Base-by-base conservation (phyloP, 2,113 vertebrate species). In the Cettia cetti region DNA sequence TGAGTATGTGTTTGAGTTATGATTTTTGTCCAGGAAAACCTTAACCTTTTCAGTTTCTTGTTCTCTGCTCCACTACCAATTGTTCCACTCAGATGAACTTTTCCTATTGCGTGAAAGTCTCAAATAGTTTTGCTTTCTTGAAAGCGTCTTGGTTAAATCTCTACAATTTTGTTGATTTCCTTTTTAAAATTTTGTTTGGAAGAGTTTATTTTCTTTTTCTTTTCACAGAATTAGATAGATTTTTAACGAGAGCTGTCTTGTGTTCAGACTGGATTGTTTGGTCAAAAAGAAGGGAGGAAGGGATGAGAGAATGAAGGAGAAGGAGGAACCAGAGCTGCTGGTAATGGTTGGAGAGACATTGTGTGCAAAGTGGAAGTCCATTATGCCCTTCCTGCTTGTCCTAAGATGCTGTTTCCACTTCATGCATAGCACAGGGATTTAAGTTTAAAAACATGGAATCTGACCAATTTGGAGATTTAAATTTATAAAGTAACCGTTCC, bases 1-100 rank as follows among this genome's bases (percentile, higher is more conserved):
- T 94, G 97, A 96, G 96, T 94, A 94, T 96, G 95, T 97, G 95
- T 97, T 97, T 97, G 97, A 98, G 95, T 97, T 97, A 96, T 37
- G 53, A 64, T 97, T 98, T 97, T 97, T 77, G 75, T 95, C 94
- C 76, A 93, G 93, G 94, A 97, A 97, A 96, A 89, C 82, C 93
- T 97, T 96, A 98, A 98, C 96, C 95, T 98, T 96, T 97, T 95
- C 96, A 96, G 91, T 65, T 96, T 97, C 93, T 96, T 40, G 2
- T 97, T 96, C 87, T 97, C 82, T 94, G 70, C 78, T 95, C 70
- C 50, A 63, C 83, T 96, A 90, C 91, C 87, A 96, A 42, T 94
- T 96, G 90, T 78, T 97, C 64, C 66, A 86, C 28, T 59, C 2
- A 1, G 64, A 23, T 95, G 78, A 97, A 94, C 86, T 97, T 90